Conservation (phyloP, 2,888 invertebrate species). For the Graphium colonna region DNA sequence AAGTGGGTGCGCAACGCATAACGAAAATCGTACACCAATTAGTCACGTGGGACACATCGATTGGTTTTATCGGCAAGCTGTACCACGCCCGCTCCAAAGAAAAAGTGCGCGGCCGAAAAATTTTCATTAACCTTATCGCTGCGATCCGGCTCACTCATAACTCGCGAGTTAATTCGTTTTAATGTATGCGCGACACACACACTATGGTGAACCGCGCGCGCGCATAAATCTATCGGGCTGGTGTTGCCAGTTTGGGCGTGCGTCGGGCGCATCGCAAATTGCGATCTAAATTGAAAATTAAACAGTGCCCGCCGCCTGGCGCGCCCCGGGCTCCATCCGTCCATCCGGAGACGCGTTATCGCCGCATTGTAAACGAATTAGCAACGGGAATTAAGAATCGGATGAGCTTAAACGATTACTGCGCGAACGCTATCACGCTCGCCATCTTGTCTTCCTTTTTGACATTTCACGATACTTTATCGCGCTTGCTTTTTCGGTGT, state of each 20-base stretch:
- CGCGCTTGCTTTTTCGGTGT: background rate
- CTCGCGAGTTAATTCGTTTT: constrained; percentile 71
- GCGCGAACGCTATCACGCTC: background rate
- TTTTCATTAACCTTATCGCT: constrained; percentile 72
- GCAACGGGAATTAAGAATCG: constrained; percentile 19
- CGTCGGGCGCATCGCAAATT: constrained; percentile 74
- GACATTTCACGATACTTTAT: background rate
- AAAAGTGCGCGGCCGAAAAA: constrained; percentile 48
- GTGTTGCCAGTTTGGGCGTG: constrained; percentile 75
- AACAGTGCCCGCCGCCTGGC: constrained; percentile 57
- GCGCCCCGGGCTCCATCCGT: constrained; percentile 36
- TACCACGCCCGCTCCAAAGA: constrained; percentile 45
- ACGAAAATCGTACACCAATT: constrained; percentile 35
- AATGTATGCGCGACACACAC: constrained; percentile 55
- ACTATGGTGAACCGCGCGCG: constrained; percentile 43
- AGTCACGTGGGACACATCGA: constrained; percentile 53
- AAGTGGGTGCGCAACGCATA: constrained; percentile 31
- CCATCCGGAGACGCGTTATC: constrained; percentile 5
- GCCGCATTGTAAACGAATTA: constrained; percentile 22
- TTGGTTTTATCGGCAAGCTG: constrained; percentile 37
- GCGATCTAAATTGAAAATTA: constrained; percentile 81
- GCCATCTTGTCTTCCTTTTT: background rate
- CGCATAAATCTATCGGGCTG: constrained; percentile 72
- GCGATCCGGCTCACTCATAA: constrained; percentile 55
- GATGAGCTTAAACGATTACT: constrained; percentile 17